Percentiles rank a stretch among this genome's conserved stretches.
Conservation (phyloP, 2,113 vertebrate genomes). For the Coregonus clupeaformis region DNA sequence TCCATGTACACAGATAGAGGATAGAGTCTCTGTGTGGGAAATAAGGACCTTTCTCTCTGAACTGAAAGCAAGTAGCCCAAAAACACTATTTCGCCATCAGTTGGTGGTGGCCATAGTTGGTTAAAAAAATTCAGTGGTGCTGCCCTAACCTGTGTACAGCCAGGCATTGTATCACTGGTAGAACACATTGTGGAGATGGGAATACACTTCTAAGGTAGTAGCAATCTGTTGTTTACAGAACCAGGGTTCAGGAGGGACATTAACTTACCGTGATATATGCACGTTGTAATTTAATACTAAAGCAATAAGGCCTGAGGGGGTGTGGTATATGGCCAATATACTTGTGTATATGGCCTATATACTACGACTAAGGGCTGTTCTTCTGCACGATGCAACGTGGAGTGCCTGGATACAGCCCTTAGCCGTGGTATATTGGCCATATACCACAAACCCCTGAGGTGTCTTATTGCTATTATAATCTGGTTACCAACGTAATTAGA, state of each 20-base stretch:
- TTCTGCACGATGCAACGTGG: no score
- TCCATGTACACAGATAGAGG: not conserved
- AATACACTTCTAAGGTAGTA: not conserved
- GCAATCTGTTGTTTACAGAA: not conserved
- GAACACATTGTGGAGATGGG: not conserved
- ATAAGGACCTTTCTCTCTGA: no score
- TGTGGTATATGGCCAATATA: no score
- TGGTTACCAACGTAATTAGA: no score
- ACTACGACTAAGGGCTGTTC: no score
- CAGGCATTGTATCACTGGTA: not conserved
- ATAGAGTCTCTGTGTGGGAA: not conserved
- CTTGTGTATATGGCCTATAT: no score
- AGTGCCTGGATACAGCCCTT: no score
- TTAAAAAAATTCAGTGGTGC: not conserved
- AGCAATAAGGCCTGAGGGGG: no score
- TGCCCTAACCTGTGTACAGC: not conserved
- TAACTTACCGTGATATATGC: not conserved
- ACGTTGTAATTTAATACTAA: not conserved
- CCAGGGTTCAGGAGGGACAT: not conserved
- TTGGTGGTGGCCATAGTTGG: no score
- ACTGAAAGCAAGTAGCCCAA: not conserved
- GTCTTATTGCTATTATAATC: no score
- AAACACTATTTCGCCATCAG: not conserved
- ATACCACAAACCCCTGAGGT: no score
- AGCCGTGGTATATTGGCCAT: no score